Conservation (phyloP, 2,797 vertebrate genomes). For the Lepus townsendii region DNA sequence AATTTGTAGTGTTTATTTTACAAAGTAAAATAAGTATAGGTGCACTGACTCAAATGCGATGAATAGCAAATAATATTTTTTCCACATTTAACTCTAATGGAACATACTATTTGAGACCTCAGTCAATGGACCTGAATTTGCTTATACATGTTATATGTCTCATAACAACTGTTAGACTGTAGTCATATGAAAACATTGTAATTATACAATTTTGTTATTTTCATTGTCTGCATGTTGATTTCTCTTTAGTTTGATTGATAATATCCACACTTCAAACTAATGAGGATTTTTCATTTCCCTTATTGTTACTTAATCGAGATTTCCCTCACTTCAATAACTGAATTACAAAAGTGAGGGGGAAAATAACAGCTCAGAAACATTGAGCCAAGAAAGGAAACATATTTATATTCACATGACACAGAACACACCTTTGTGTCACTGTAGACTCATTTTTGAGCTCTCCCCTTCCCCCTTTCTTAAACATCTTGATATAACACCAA, state of each 20-base stretch:
- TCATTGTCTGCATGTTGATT: conserved; percentile 65
- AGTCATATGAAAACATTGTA: conserved; percentile 76
- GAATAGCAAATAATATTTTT: conserved; percentile 69
- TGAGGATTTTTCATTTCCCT: conserved; percentile 66
- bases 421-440: not conserved
- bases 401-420: not conserved
- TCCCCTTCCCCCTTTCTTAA: not conserved
- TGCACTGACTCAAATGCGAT: conserved; percentile 50
- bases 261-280: conserved; percentile 65
- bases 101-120: conserved; percentile 62
- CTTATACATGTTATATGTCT: conserved; percentile 61
- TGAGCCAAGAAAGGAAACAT: conserved; percentile 13
- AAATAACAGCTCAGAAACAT: not conserved
- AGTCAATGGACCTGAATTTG: conserved; percentile 72
- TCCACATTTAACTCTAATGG: conserved; percentile 60
- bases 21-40: conserved; percentile 75
- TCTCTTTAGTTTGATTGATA: conserved; percentile 80
- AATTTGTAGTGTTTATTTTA: conserved; percentile 71
- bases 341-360: conserved; percentile 54
- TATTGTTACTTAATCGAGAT: conserved; percentile 61
- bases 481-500: not conserved
- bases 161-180: conserved; percentile 76
- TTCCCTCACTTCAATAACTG: not conserved
- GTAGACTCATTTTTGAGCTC: not conserved
- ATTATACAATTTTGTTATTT: conserved; percentile 76